Evolutionary conservation across 2,797 vertebrate genomes (phyloP).

Genomic region (Pempheris klunzingeri): DNA sequence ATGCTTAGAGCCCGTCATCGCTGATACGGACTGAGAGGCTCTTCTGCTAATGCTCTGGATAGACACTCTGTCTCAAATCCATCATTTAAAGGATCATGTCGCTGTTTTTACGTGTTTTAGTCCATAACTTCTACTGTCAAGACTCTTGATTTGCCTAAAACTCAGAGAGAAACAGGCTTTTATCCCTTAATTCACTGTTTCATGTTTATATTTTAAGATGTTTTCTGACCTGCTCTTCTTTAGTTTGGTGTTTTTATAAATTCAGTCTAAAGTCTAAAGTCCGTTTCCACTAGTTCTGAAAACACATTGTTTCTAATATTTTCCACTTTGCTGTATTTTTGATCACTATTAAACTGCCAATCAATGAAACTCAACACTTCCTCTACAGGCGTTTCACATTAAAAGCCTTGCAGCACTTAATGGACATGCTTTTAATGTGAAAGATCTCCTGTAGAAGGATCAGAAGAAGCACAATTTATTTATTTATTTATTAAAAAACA

Average conservation of each 20-base stretch:
- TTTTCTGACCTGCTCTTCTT: not conserved
- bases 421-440: not conserved
- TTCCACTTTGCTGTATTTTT: not conserved
- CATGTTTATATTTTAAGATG: not conserved
- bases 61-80: too few species aligned
- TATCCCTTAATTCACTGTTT: not conserved
- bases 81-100: not conserved
- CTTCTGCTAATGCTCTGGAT: too few species aligned
- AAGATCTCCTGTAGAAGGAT: not conserved
- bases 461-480: not conserved
- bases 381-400: not conserved
- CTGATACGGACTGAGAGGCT: not conserved
- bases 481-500: not conserved
- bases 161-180: not conserved
- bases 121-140: too few species aligned
- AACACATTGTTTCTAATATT: not conserved
- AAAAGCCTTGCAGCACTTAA: not conserved
- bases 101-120: not conserved
- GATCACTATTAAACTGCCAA: not conserved
- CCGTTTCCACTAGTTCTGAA: too few species aligned
- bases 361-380: not conserved
- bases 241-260: not conserved
- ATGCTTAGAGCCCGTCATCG: not conserved
- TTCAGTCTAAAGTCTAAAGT: not conserved
- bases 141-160: not conserved